Percentiles rank a stretch among this genome's conserved stretches.
These are phyloP conservation scores for Drosophila histrio DNA, from an alignment of 2,888 invertebrate species.

Conservation along the genomic window DNA sequence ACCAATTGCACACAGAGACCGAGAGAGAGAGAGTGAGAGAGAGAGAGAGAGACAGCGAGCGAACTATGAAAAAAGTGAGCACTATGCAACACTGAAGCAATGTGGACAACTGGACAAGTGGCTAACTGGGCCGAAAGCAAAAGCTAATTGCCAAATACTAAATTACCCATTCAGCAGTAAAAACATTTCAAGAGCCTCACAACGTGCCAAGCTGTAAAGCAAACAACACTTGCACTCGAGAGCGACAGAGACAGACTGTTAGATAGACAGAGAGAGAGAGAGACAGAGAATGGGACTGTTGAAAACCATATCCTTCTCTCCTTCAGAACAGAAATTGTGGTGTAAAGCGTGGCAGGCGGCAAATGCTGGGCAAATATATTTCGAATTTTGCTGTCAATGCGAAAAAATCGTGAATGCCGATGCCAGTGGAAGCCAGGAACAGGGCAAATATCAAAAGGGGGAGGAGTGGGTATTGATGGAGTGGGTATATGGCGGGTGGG, in stretches of 20 bases:
- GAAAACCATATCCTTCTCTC: conserved; percentile 43
- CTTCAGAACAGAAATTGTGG: conserved; percentile 51
- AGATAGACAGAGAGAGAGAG: neutral
- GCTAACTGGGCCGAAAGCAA: conserved; percentile 70
- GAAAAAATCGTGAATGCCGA: conserved; percentile 63
- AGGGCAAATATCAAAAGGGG: neutral
- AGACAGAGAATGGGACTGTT: conserved; percentile 13
- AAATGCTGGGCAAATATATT: conserved; percentile 73
- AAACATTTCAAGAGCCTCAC: conserved; percentile 66
- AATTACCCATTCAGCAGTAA: conserved; percentile 81
- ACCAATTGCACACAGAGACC: conserved; percentile 40
- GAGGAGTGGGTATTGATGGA: neutral
- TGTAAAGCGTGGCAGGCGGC: conserved; percentile 58
- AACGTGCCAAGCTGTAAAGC: conserved; percentile 61
- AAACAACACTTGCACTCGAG: conserved; percentile 45
- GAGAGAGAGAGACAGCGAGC: conserved; percentile 4
- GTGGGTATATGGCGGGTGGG: neutral
- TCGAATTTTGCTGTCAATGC: conserved; percentile 79
- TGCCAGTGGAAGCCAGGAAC: conserved; percentile 16
- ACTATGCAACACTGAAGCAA: conserved; percentile 30
- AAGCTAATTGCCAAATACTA: conserved; percentile 81
- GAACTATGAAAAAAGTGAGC: conserved; percentile 16
- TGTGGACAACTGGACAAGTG: conserved; percentile 35
- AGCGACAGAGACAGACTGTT: neutral
- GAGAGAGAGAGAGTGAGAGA: conserved; percentile 2